Evolutionary conservation across 2,113 vertebrate species (phyloP).

Genomic region (Lamprologus speciosus): DNA sequence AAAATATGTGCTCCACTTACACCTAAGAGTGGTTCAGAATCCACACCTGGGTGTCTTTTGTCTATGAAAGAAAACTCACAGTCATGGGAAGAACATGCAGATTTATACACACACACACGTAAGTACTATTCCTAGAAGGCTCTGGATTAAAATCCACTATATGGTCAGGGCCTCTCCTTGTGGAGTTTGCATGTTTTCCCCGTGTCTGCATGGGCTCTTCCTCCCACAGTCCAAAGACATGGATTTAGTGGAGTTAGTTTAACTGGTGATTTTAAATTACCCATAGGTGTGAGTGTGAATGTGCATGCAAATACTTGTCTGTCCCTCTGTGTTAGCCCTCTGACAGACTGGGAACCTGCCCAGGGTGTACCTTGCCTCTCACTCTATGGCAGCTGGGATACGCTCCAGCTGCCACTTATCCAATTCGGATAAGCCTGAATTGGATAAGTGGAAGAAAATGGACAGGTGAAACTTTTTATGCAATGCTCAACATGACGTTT

Average conservation of each 20-base stretch:
- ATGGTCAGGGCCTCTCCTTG: background rate
- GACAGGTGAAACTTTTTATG: background rate
- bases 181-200: background rate
- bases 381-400: background rate
- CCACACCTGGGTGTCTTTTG: background rate
- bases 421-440: background rate
- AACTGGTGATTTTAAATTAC: background rate
- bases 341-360: background rate
- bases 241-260: background rate
- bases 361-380: background rate
- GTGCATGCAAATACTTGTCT: background rate
- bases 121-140: background rate
- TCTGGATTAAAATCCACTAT: background rate
- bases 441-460: background rate
- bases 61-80: background rate
- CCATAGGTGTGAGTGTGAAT: background rate
- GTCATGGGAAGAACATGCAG: background rate
- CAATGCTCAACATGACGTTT: background rate
- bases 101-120: rapidly evolving
- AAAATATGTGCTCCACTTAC: background rate
- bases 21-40: background rate
- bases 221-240: background rate
- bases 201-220: background rate
- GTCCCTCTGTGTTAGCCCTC: background rate
- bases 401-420: background rate